Conservation (phyloP, 2,113 vertebrate species). For the Ciconia boyciana region DNA sequence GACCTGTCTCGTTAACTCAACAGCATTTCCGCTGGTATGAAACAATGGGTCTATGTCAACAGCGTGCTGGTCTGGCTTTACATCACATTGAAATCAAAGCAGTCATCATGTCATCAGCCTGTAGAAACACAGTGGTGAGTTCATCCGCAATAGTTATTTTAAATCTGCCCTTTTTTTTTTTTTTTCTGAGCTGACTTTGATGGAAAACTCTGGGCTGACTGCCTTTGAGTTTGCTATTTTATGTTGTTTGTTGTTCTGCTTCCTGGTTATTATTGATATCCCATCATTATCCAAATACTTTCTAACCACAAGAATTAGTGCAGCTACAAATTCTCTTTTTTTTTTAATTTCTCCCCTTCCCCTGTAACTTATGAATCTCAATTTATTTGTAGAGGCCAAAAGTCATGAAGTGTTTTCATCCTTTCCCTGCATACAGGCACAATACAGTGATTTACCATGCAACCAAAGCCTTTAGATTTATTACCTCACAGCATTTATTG, state of each 20-base stretch:
- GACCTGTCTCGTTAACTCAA: background rate
- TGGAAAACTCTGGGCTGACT: slow-evolving; percentile 10
- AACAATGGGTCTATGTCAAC: slow-evolving; percentile 36
- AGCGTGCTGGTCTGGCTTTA: background rate
- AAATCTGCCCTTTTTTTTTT: background rate
- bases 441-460: background rate
- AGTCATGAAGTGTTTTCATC: background rate
- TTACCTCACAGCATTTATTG: background rate
- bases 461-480: background rate
- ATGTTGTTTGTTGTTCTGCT: slow-evolving; percentile 44
- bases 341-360: background rate
- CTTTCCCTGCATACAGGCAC: background rate
- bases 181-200: background rate
- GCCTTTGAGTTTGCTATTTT: slow-evolving; percentile 15
- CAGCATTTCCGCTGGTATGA: background rate
- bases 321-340: background rate
- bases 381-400: background rate
- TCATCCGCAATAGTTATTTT: background rate
- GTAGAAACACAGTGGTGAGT: slow-evolving; percentile 1
- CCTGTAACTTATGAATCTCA: background rate
- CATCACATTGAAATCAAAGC: slow-evolving; percentile 16
- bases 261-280: slow-evolving; percentile 47
- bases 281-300: slow-evolving; percentile 48
- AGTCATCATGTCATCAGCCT: slow-evolving; percentile 25
- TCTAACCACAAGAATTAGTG: slow-evolving; percentile 52